phyloP scores from a whole-genome alignment of 2,113 vertebrate species.

The Prunella fulvescens region DNA sequence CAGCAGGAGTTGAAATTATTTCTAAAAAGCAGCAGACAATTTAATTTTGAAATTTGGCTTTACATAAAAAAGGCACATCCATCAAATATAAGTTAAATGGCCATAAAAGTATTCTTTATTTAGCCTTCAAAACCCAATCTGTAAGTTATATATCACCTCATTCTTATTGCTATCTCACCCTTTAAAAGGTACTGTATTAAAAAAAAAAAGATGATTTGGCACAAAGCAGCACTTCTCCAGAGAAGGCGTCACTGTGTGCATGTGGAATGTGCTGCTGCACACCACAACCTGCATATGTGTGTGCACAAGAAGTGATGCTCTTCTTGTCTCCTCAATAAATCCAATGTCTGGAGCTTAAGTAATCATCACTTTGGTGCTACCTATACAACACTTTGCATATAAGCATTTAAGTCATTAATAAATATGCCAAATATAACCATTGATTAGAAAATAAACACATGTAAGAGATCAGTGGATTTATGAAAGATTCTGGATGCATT shows the following conservation, averaged over 20 bases:
- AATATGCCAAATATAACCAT: background rate
- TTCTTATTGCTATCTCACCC: background rate
- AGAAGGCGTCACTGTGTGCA: background rate
- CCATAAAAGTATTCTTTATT: background rate
- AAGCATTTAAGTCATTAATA: background rate
- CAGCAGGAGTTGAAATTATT: background rate
- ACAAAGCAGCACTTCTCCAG: background rate
- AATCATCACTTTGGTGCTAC: background rate
- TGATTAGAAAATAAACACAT: background rate
- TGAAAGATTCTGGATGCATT: background rate
- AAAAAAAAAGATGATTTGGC: background rate
- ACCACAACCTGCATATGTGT: background rate
- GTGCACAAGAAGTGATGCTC: background rate
- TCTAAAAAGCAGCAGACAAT: background rate
- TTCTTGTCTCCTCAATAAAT: background rate
- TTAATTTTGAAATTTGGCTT: background rate
- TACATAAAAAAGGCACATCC: background rate
- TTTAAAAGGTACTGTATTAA: background rate
- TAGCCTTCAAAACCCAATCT: background rate
- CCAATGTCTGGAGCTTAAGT: background rate
- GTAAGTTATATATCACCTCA: background rate
- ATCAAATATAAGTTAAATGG: background rate
- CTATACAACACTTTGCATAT: background rate
- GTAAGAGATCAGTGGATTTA: background rate
- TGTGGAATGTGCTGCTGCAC: background rate